These are phyloP conservation scores for Macrobrachium rosenbergii DNA, from an alignment of 1,140 invertebrate species.

Conservation along the genomic window DNA sequence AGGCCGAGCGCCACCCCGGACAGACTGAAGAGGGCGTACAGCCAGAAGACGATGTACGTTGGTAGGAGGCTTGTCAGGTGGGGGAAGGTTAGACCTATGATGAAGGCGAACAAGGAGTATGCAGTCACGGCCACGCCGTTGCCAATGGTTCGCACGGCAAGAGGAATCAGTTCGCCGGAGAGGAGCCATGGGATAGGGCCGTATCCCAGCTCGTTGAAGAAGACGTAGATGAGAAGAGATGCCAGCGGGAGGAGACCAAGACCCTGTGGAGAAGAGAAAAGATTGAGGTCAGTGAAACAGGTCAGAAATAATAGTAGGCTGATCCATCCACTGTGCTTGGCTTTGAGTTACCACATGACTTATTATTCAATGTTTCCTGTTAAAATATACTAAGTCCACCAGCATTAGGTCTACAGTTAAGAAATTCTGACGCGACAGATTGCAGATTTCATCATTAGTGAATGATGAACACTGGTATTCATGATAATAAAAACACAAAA, in stretches of 20 bases:
- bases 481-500: too few relatives aligned
- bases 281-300: background rate
- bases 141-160: slow-evolving; percentile 70
- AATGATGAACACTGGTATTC: too few relatives aligned
- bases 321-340: background rate
- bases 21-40: slow-evolving; percentile 66
- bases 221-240: slow-evolving; percentile 75
- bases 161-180: slow-evolving; percentile 72
- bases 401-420: too few relatives aligned
- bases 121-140: slow-evolving; percentile 70
- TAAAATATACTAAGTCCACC: too few relatives aligned
- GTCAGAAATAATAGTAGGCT: background rate
- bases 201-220: slow-evolving; percentile 77
- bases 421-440: too few relatives aligned
- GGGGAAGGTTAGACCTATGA: slow-evolving; percentile 72
- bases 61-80: slow-evolving; percentile 64
- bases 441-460: too few relatives aligned
- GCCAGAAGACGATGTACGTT: slow-evolving; percentile 66
- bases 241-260: slow-evolving; percentile 74
- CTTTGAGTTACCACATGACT: background rate
- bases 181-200: slow-evolving; percentile 83
- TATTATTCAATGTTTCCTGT: too few relatives aligned
- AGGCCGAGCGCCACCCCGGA: slow-evolving; percentile 70
- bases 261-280: slow-evolving; percentile 14
- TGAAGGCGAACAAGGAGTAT: slow-evolving; percentile 69